Conservation (phyloP, 2,113 vertebrate species). For the Calyptommatus sinebrachiatus region DNA sequence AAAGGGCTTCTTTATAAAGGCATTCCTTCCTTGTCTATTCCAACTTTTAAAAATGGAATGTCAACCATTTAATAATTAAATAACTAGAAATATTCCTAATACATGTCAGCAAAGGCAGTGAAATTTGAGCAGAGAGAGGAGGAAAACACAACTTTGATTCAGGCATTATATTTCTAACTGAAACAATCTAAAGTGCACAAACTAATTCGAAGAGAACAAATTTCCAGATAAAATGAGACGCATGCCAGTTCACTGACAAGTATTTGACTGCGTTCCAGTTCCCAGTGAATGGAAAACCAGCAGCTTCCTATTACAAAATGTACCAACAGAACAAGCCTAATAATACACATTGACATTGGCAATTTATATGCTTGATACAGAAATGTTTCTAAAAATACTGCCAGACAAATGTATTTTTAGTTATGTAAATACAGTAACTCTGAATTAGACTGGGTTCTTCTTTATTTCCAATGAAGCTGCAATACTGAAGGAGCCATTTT, state of each 20-base stretch:
- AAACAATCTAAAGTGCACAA: slow-evolving; percentile 59
- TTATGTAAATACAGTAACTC: slow-evolving; percentile 60
- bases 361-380: slow-evolving; percentile 60
- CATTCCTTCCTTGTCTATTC: too few relatives aligned
- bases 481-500: slow-evolving; percentile 15
- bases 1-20: too few relatives aligned
- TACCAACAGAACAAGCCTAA: slow-evolving; percentile 70
- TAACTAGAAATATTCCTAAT: slow-evolving; percentile 56
- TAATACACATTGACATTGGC: slow-evolving; percentile 67
- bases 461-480: slow-evolving; percentile 29
- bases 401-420: slow-evolving; percentile 66
- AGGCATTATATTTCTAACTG: slow-evolving; percentile 33
- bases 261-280: slow-evolving; percentile 73
- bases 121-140: slow-evolving; percentile 37
- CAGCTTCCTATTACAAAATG: slow-evolving; percentile 80
- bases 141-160: slow-evolving; percentile 31
- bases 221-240: slow-evolving; percentile 64
- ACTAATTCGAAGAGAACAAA: slow-evolving; percentile 62
- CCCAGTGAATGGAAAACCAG: slow-evolving; percentile 76
- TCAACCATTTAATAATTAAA: slow-evolving; percentile 48
- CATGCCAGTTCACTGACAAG: slow-evolving; percentile 63
- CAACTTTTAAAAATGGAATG: slow-evolving; percentile 59
- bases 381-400: slow-evolving; percentile 66
- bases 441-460: slow-evolving; percentile 32
- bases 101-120: slow-evolving; percentile 21